These are phyloP conservation scores for rat (Rattus norvegicus) DNA, from an alignment of 2,113 vertebrate genomes.

Conservation along the genomic window GRCr8 NC_086029.1:98025501-98026000, in stretches of 20 bases:
- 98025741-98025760: conserved; percentile 98
- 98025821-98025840: not conserved
- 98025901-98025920: not conserved
- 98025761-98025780: conserved; percentile 97
- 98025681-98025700: conserved; percentile 94
- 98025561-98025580: not conserved
- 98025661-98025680: conserved; percentile 95
- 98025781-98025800: conserved; percentile 97
- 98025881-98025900: not conserved
- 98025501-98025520: not conserved
- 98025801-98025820: not conserved
- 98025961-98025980: not conserved
- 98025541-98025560: not conserved
- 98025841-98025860: not conserved
- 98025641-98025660: conserved; percentile 99
- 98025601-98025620: conserved; percentile 21
- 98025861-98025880: not conserved
- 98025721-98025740: conserved; percentile 95
- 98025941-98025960: not conserved
- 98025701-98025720: conserved; percentile 97
- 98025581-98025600: not conserved
- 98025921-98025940: not conserved
- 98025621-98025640: conserved; percentile 99
- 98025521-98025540: not conserved
- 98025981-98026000: not conserved